Evolutionary conservation across 2,888 invertebrate species (phyloP).

Genomic region (Aphodius sticticus): DNA sequence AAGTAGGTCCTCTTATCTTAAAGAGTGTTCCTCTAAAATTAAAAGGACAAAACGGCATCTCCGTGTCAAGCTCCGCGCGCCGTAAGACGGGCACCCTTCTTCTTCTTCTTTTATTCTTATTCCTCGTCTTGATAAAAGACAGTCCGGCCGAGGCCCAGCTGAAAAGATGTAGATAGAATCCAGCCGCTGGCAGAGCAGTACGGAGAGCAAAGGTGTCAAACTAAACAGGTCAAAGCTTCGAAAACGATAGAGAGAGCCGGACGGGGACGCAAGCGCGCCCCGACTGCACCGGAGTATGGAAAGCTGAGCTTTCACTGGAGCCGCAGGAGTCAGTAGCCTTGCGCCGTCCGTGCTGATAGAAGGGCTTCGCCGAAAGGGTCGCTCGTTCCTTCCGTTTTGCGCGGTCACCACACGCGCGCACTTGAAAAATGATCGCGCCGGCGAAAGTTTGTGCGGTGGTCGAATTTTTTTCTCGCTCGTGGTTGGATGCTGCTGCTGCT

Average conservation of each 20-base stretch:
- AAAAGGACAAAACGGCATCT: background rate
- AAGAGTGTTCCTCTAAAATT: background rate
- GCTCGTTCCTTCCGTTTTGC: conserved; percentile 14
- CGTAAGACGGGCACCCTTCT: background rate
- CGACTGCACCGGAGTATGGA: conserved; percentile 50
- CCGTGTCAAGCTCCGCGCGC: background rate
- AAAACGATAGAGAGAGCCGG: conserved; percentile 51
- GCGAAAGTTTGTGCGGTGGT: background rate
- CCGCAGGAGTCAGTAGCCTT: conserved; percentile 54
- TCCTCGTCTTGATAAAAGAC: background rate
- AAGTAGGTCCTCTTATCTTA: background rate
- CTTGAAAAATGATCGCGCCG: conserved; percentile 35
- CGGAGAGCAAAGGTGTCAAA: conserved; percentile 53
- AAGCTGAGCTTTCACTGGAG: conserved; percentile 48
- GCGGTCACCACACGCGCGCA: conserved; percentile 33
- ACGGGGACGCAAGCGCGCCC: conserved; percentile 38
- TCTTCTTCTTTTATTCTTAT: conserved; percentile 8
- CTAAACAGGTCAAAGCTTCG: conserved; percentile 52
- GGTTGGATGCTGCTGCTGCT: background rate
- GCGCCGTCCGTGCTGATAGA: conserved; percentile 43
- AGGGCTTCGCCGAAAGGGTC: conserved; percentile 20
- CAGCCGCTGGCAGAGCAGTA: conserved; percentile 33
- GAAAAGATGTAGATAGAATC: conserved; percentile 16
- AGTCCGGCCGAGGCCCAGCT: background rate
- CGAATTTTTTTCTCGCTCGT: background rate